phyloP scores from a whole-genome alignment of 53 echinoderm and acorn worm genomes.

The Luidia sarsii region DNA sequence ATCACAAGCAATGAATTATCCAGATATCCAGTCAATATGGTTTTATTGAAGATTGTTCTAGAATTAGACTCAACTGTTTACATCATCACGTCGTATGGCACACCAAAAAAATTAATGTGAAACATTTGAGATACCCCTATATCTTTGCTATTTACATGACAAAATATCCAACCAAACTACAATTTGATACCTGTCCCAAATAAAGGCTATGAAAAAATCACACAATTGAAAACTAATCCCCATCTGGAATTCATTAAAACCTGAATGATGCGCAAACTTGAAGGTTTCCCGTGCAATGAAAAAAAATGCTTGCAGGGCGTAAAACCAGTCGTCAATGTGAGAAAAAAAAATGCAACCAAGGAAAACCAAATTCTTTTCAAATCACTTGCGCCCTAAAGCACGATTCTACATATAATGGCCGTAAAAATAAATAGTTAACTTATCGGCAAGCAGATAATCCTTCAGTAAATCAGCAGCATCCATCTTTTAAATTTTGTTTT shows the following conservation, averaged over 20 bases:
- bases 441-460: slow-evolving; percentile 39
- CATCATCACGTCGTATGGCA: slow-evolving; percentile 25
- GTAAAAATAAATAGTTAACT: slow-evolving; percentile 36
- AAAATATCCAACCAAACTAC: neutral
- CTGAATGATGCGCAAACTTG: too few species aligned
- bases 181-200: neutral
- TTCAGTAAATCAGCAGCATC: neutral
- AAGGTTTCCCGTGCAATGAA: too few species aligned
- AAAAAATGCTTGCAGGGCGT: too few species aligned
- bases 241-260: too few species aligned
- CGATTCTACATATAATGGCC: neutral
- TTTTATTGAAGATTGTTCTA: neutral
- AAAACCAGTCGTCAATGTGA: too few species aligned
- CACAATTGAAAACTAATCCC: neutral
- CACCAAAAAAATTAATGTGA: slow-evolving; percentile 12
- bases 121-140: slow-evolving; percentile 28
- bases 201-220: too few species aligned
- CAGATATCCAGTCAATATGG: slow-evolving; percentile 1
- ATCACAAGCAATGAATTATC: neutral
- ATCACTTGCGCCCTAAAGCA: neutral
- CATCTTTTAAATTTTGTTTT: neutral
- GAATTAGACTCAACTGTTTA: slow-evolving; percentile 10
- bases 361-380: neutral
- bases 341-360: neutral
- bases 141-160: slow-evolving; percentile 10